These are phyloP conservation scores for Ctenomys sociabilis DNA, from an alignment of 2,113 vertebrate species.

Conservation along the genomic window DNA sequence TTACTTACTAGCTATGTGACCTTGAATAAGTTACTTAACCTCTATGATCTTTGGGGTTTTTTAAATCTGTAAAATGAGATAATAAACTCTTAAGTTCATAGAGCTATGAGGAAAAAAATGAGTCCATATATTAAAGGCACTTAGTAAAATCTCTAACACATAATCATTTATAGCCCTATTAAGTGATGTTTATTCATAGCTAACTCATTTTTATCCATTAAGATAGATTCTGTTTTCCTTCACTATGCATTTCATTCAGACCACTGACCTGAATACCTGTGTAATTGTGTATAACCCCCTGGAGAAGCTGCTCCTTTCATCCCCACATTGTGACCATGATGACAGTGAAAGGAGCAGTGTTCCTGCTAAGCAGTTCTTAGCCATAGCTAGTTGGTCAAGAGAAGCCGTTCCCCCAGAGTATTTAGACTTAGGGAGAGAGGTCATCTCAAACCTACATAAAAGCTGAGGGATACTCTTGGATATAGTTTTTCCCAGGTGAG, in stretches of 20 bases:
- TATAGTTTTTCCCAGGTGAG: background rate
- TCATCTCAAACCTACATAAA: background rate
- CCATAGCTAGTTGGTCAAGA: background rate
- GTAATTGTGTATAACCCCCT: background rate
- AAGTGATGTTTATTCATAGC: constrained; percentile 30
- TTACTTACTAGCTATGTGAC: constrained; percentile 42
- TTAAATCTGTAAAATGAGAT: constrained; percentile 2
- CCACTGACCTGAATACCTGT: background rate
- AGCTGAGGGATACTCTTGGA: background rate
- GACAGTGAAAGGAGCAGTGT: background rate
- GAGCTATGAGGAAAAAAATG: background rate
- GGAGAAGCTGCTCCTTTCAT: background rate
- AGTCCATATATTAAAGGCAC: constrained; percentile 37
- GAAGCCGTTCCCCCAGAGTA: constrained; percentile 26
- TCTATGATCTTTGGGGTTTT: constrained; percentile 29
- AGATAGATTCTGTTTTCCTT: constrained; percentile 1
- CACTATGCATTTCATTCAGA: constrained; percentile 25
- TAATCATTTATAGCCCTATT: background rate
- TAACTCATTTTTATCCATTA: constrained; percentile 49
- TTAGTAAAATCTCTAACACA: background rate
- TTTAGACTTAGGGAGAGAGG: constrained; percentile 22
- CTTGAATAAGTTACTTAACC: constrained; percentile 48
- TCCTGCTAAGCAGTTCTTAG: background rate
- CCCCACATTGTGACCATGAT: background rate
- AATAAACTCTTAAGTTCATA: constrained; percentile 36